Conservation (phyloP, 2,888 invertebrate species). For the Caenorhabditis angaria region DNA sequence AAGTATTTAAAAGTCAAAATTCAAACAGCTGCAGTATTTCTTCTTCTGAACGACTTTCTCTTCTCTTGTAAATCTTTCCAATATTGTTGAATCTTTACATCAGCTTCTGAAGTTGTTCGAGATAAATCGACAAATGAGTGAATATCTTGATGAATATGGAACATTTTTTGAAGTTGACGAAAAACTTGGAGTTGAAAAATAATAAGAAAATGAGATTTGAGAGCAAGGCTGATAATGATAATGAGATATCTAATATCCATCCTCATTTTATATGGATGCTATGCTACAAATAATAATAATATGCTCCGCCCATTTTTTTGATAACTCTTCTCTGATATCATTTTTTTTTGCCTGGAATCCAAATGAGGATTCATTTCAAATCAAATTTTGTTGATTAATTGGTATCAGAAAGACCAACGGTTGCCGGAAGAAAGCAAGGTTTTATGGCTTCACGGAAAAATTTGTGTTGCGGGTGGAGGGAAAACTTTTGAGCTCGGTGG, state of each 20-base stretch:
- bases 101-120: constrained; percentile 18
- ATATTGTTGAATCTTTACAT: constrained; percentile 32
- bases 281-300: neutral
- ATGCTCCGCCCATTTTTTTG: neutral
- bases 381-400: neutral
- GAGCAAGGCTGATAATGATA: neutral
- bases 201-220: neutral
- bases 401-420: neutral
- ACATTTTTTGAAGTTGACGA: constrained; percentile 16
- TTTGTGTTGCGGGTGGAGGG: too few species aligned
- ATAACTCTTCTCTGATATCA: neutral
- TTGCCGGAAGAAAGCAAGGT: too few species aligned
- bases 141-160: constrained; percentile 40
- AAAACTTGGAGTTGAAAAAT: neutral
- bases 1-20: neutral
- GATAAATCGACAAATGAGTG: constrained; percentile 17
- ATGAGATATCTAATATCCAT: neutral
- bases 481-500: too few species aligned
- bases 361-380: neutral
- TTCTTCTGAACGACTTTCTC: constrained; percentile 27
- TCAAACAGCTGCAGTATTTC: neutral
- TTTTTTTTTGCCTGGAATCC: neutral
- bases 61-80: constrained; percentile 24
- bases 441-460: too few species aligned
- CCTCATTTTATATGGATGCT: neutral